These are phyloP conservation scores for Trematomus bernacchii DNA, from an alignment of 2,797 vertebrate genomes.

Conservation along the genomic window DNA sequence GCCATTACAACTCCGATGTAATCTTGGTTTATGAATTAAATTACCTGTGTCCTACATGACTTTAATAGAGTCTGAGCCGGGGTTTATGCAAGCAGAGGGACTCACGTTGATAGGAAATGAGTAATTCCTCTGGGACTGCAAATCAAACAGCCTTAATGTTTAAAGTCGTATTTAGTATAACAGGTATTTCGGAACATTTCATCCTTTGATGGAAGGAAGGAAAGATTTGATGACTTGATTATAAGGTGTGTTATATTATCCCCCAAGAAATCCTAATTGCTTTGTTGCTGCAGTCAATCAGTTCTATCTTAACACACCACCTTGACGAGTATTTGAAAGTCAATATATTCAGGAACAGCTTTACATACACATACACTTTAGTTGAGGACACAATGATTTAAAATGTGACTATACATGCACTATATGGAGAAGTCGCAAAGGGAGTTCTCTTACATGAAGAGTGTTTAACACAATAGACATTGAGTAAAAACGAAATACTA, in stretches of 20 bases:
- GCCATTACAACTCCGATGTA: conserved; percentile 74
- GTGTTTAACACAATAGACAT: conserved; percentile 29
- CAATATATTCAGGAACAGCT: background rate
- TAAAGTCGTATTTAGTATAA: conserved; percentile 41
- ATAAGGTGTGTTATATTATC: conserved; percentile 9
- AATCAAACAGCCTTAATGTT: conserved; percentile 61
- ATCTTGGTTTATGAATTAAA: conserved; percentile 82
- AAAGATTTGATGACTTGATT: conserved; percentile 38
- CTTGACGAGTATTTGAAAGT: conserved; percentile 3
- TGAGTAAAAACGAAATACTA: background rate
- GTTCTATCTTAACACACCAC: conserved; percentile 24
- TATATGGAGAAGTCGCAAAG: conserved; percentile 2
- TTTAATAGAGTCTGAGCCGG: conserved; percentile 75
- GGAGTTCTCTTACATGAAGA: conserved; percentile 16
- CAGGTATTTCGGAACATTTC: conserved; percentile 29
- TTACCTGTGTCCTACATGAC: conserved; percentile 82
- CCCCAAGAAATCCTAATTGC: conserved; percentile 13
- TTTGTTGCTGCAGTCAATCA: conserved; percentile 28
- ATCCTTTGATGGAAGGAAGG: conserved; percentile 37
- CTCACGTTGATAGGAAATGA: conserved; percentile 60
- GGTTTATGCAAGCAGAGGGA: conserved; percentile 61
- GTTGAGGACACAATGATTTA: background rate
- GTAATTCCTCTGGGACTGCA: conserved; percentile 60
- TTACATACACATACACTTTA: conserved; percentile 4
- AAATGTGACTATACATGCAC: background rate